A percentile compares a stretch with the other conserved stretches of the same genome.
Evolutionary conservation across 2,888 invertebrate genomes (phyloP).

Genomic region (Drosophila gaucha): DNA sequence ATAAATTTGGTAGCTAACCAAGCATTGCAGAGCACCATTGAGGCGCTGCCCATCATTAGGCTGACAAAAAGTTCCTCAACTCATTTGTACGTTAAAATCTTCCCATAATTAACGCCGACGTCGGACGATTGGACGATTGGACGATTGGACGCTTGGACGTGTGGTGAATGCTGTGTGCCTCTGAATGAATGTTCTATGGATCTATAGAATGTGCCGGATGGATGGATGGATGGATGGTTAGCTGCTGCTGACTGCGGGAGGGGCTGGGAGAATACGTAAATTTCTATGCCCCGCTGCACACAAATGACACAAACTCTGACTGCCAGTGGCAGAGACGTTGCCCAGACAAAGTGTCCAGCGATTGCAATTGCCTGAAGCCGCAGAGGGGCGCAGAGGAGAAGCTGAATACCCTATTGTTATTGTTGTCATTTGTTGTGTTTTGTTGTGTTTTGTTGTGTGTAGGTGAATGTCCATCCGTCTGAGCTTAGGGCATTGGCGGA

Average conservation of each 20-base stretch:
- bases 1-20: constrained; percentile 73
- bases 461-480: constrained; percentile 56
- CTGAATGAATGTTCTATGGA: constrained; percentile 32
- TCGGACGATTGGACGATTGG: constrained; percentile 18
- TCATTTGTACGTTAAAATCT: constrained; percentile 76
- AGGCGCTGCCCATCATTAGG: constrained; percentile 71
- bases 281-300: constrained; percentile 77
- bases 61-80: constrained; percentile 72
- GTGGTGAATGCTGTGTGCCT: constrained; percentile 26
- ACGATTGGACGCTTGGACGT: background rate
- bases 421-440: constrained; percentile 61
- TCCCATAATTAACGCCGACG: constrained; percentile 74
- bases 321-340: constrained; percentile 31
- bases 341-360: constrained; percentile 54
- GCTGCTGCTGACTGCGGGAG: background rate
- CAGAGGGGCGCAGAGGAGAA: background rate
- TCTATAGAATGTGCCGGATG: constrained; percentile 1
- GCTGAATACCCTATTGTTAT: constrained; percentile 59
- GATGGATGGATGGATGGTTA: constrained; percentile 3
- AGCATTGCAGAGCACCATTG: constrained; percentile 53
- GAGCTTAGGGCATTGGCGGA: constrained; percentile 59
- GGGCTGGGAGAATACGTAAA: constrained; percentile 38
- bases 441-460: constrained; percentile 40
- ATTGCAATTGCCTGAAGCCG: constrained; percentile 64
- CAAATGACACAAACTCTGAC: constrained; percentile 59